A percentile compares a stretch with the other conserved stretches of the same genome.
Evolutionary conservation across 2,888 invertebrate species (phyloP).

Genomic region (Galerucella nymphaeae): DNA sequence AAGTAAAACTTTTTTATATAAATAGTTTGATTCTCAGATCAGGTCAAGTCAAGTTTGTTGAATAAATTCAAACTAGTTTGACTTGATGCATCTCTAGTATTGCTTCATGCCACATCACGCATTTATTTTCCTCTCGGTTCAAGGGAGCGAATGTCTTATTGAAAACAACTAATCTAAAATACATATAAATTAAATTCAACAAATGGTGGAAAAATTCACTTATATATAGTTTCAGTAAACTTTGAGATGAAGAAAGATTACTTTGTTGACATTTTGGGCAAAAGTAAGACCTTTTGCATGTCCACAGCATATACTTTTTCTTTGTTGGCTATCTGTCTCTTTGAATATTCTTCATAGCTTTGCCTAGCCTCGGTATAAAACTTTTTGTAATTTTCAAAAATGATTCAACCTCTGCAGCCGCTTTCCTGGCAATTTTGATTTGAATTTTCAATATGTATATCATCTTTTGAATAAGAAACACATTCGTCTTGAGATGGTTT

Average conservation of each 20-base stretch:
- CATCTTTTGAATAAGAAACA: constrained; percentile 1
- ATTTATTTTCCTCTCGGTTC: not conserved
- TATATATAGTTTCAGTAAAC: not conserved
- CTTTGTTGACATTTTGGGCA: constrained; percentile 15
- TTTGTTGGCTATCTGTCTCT: not conserved
- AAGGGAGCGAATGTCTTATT: not conserved
- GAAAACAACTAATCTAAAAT: not conserved
- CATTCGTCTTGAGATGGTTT: constrained; percentile 13
- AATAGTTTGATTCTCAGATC: no score
- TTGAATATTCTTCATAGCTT: not conserved
- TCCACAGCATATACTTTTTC: constrained; percentile 16
- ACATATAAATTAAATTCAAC: not conserved
- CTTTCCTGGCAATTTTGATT: not conserved
- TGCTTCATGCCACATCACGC: not conserved
- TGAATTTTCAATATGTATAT: not conserved
- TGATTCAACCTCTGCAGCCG: constrained; percentile 1
- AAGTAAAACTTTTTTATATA: no score
- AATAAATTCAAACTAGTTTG: no score
- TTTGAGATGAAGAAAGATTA: constrained; percentile 9
- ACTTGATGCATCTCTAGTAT: no score
- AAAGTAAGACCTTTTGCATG: constrained; percentile 11
- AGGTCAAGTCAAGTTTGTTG: no score
- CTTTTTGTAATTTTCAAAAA: not conserved
- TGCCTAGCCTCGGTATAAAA: not conserved
- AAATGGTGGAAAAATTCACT: not conserved